Conservation (phyloP, 2,888 invertebrate genomes). For the Conomelus anceps region DNA sequence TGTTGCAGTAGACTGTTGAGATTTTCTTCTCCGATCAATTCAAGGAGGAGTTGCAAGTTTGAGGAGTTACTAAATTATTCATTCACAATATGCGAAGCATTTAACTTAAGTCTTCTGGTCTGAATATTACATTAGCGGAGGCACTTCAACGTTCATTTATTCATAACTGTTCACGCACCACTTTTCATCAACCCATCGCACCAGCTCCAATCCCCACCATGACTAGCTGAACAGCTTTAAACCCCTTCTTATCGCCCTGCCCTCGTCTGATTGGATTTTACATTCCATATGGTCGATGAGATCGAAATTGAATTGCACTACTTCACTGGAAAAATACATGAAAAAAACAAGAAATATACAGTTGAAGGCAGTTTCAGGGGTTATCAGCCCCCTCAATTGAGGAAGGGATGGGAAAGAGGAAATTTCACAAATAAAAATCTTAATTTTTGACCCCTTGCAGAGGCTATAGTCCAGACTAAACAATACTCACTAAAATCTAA, state of each 20-base stretch:
- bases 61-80: slow-evolving; percentile 7
- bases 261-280: background rate
- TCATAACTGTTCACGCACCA: slow-evolving; percentile 10
- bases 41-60: background rate
- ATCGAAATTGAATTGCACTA: background rate
- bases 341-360: too few relatives aligned
- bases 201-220: background rate
- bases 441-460: too few relatives aligned
- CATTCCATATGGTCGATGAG: background rate
- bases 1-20: background rate
- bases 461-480: too few relatives aligned
- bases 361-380: too few relatives aligned
- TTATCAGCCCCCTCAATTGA: too few relatives aligned
- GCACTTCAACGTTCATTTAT: slow-evolving; percentile 7
- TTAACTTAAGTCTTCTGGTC: slow-evolving; percentile 7
- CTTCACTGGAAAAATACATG: background rate
- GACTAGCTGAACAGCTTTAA: background rate
- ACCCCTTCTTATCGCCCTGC: background rate
- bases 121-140: slow-evolving; percentile 7
- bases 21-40: background rate
- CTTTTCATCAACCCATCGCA: background rate
- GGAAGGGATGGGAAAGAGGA: too few relatives aligned
- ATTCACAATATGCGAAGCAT: slow-evolving; percentile 8
- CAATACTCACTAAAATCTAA: too few relatives aligned
- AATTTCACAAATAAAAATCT: too few relatives aligned